Conservation (phyloP, 2,797 vertebrate species). For the Lindbergichthys nudifrons region DNA sequence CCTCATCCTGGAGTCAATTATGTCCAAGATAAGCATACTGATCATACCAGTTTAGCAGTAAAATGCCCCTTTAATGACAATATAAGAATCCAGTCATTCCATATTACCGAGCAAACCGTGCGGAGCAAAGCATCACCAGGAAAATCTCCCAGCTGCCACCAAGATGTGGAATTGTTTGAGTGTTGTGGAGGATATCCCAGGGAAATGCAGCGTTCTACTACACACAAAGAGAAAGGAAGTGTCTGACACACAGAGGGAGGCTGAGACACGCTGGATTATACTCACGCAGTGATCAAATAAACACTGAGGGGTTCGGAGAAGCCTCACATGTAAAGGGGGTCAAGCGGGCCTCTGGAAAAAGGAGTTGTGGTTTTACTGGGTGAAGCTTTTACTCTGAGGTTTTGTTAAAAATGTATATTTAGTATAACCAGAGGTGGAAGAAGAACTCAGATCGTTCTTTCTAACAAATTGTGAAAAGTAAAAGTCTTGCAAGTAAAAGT, state of each 20-base stretch:
- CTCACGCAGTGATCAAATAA: constrained; percentile 61
- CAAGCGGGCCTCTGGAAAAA: constrained; percentile 51
- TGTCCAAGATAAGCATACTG: background rate
- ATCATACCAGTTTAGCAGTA: constrained; percentile 14
- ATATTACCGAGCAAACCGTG: constrained; percentile 25
- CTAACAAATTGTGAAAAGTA: too few species aligned
- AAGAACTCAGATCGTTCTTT: too few species aligned
- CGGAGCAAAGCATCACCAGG: constrained; percentile 11
- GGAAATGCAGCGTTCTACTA: constrained; percentile 70
- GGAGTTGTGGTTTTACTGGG: constrained; percentile 26
- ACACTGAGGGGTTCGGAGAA: constrained; percentile 43
- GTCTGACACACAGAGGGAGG: constrained; percentile 43
- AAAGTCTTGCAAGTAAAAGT: too few species aligned
- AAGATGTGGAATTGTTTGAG: constrained; percentile 70
- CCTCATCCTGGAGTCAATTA: constrained; percentile 3
- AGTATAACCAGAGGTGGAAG: background rate
- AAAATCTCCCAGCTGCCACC: constrained; percentile 42
- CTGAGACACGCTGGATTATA: constrained; percentile 58
- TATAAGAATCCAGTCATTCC: constrained; percentile 25
- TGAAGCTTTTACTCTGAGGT: background rate
- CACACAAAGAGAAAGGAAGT: constrained; percentile 72
- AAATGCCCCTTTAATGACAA: constrained; percentile 21
- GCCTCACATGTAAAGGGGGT: constrained; percentile 56
- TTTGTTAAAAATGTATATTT: constrained; percentile 16
- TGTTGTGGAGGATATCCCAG: constrained; percentile 73